Evolutionary conservation across 2,888 invertebrate genomes (phyloP).

Genomic region (Ochropleura plecta): DNA sequence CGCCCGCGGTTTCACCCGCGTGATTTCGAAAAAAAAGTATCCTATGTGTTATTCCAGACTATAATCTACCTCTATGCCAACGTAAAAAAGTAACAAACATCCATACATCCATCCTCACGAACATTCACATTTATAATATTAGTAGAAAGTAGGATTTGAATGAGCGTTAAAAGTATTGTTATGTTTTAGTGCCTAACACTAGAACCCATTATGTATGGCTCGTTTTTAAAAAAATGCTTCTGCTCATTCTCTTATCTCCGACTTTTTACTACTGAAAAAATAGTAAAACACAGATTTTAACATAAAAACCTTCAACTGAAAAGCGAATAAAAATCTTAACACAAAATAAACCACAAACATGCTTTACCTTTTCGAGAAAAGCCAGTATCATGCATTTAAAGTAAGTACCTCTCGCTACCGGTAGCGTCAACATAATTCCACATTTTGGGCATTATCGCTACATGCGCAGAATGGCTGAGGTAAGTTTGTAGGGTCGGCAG

Average conservation of each 20-base stretch:
- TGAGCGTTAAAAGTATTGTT: too few relatives aligned
- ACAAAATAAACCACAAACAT: slow-evolving; percentile 3
- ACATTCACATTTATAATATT: too few relatives aligned
- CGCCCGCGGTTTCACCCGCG: too few relatives aligned
- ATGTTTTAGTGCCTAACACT: too few relatives aligned
- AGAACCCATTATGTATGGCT: too few relatives aligned
- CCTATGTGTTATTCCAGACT: too few relatives aligned
- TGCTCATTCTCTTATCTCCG: background rate
- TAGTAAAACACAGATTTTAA: background rate
- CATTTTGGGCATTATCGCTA: slow-evolving; percentile 41
- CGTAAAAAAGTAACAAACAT: too few relatives aligned
- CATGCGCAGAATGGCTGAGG: slow-evolving; percentile 32
- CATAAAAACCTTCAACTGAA: background rate
- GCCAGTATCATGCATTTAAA: slow-evolving; percentile 29
- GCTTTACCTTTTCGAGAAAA: slow-evolving; percentile 11
- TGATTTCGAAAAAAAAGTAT: too few relatives aligned
- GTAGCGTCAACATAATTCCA: slow-evolving; percentile 21
- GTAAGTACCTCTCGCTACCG: slow-evolving; percentile 18
- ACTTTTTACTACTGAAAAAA: background rate
- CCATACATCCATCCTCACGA: too few relatives aligned
- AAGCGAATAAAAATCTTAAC: slow-evolving; percentile 5
- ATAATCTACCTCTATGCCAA: too few relatives aligned
- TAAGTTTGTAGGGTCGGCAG: slow-evolving; percentile 12
- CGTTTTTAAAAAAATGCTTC: background rate
- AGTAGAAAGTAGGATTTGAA: too few relatives aligned